Evolutionary conservation across 2,888 invertebrate species (phyloP).

Genomic region (Eupeodes luniger): DNA sequence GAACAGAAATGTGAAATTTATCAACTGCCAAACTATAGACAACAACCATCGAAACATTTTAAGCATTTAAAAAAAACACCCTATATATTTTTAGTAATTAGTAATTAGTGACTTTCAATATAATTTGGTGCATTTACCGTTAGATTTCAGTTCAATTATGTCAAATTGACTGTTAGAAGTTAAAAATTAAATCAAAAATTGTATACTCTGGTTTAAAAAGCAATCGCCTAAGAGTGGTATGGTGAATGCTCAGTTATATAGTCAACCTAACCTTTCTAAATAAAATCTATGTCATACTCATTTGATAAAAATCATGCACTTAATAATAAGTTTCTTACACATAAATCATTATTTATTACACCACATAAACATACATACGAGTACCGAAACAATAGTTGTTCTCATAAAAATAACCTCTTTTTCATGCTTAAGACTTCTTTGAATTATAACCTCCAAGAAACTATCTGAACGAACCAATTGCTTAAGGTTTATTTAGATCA

Average conservation of each 20-base stretch:
- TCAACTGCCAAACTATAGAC: too few relatives aligned
- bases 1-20: too few relatives aligned
- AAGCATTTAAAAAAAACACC: too few relatives aligned
- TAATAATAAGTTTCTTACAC: neutral
- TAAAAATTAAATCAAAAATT: too few relatives aligned
- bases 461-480: slow-evolving; percentile 15
- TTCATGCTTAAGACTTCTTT: slow-evolving; percentile 26
- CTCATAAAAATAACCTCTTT: neutral
- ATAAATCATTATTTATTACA: slow-evolving; percentile 15
- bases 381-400: neutral
- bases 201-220: neutral
- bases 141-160: too few relatives aligned
- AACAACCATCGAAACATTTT: too few relatives aligned
- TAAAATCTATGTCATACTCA: neutral
- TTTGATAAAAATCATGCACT: neutral
- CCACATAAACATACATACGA: neutral
- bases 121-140: too few relatives aligned
- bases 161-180: too few relatives aligned
- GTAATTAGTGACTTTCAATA: too few relatives aligned
- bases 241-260: neutral
- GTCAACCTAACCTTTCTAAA: slow-evolving; percentile 18
- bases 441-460: slow-evolving; percentile 43
- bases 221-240: neutral
- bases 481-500: neutral
- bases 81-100: too few relatives aligned